These are phyloP conservation scores for Mercenaria mercenaria DNA, from an alignment of 1,140 invertebrate genomes.

Conservation along the genomic window DNA sequence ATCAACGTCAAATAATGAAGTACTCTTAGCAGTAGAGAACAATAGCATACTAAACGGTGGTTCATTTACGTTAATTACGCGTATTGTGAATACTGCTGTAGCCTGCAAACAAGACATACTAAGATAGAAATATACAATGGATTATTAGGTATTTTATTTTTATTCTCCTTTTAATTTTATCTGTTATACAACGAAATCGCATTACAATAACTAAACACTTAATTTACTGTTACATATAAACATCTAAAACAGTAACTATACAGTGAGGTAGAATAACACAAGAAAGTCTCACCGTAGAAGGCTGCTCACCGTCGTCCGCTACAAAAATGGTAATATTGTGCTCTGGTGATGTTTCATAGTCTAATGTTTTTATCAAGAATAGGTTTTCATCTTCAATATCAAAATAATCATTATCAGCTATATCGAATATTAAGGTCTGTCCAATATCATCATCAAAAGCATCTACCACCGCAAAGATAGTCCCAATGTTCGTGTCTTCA, in stretches of 20 bases:
- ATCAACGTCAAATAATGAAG: background rate
- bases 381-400: background rate
- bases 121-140: too few species aligned
- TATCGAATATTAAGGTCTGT: background rate
- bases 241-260: too few species aligned
- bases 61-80: slow-evolving; percentile 46
- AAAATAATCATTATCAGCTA: background rate
- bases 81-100: background rate
- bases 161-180: too few species aligned
- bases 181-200: too few species aligned
- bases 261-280: too few species aligned
- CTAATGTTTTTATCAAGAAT: background rate
- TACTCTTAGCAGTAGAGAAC: background rate
- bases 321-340: background rate
- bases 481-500: background rate
- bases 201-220: too few species aligned
- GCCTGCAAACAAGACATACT: background rate
- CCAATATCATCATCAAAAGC: slow-evolving; percentile 17
- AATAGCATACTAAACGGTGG: background rate
- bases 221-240: too few species aligned
- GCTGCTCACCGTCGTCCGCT: background rate
- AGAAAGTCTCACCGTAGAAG: background rate
- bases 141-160: too few species aligned
- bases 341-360: background rate
- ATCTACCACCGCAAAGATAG: background rate